Evolutionary conservation across 2,113 vertebrate genomes (phyloP).

Genomic region (Plotosus lineatus): DNA sequence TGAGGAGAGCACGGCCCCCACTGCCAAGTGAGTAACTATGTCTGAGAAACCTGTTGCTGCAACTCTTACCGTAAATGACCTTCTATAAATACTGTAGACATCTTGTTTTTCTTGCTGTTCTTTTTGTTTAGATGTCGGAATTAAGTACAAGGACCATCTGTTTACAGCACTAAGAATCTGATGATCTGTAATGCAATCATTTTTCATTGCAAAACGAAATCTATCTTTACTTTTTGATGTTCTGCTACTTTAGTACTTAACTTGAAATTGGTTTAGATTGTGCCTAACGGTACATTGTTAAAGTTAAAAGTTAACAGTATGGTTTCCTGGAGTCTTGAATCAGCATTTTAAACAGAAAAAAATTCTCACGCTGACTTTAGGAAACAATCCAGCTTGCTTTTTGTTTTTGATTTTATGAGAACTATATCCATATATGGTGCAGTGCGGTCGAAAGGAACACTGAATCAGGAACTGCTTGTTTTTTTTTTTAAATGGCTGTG

Average conservation of each 20-base stretch:
- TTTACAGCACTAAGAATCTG: background rate
- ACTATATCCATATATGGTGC: background rate
- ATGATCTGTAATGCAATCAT: background rate
- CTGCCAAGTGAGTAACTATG: conserved; percentile 81
- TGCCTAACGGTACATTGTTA: no score
- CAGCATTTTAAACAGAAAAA: background rate
- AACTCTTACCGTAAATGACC: background rate
- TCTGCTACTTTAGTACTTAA: background rate
- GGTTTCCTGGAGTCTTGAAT: background rate
- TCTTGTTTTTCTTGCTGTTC: background rate
- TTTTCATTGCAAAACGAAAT: background rate
- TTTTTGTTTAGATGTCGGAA: background rate
- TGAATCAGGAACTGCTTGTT: background rate
- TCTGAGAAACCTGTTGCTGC: background rate
- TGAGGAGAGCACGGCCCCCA: conserved; percentile 81
- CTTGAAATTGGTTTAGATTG: background rate
- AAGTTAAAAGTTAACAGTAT: background rate
- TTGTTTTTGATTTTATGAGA: background rate
- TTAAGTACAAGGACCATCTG: background rate
- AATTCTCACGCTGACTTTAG: background rate
- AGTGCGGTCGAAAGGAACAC: background rate
- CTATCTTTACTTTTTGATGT: background rate
- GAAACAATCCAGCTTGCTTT: background rate
- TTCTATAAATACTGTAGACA: background rate
- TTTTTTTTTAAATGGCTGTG: background rate